Evolutionary conservation across 1,140 invertebrate genomes (phyloP), one percentile per base, ranked within the genome.

Genomic region (Tetramorium alpestre): DNA sequence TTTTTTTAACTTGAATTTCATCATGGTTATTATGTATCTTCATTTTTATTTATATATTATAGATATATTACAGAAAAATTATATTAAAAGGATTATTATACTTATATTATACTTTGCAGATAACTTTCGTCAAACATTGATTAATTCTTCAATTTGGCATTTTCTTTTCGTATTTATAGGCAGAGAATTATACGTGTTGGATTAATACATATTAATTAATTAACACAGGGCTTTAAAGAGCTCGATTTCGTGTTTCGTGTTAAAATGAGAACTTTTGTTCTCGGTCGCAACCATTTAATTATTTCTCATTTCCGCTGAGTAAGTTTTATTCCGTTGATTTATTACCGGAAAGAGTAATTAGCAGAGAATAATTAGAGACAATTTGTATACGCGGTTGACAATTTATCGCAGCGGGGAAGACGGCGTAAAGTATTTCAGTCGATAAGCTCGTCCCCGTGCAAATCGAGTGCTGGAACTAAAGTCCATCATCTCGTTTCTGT

Each of bases 301-400:
- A 82, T 13, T 72, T 56, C 51, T 72, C n/a, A 44, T 82, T 82
- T 72, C 25, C 51, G 33, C 28, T 38, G 51, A 58, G 33, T 58
- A 51, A 54, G 10, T 47, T 82, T 72, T 72, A 60, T 56, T 44
- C 51, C 16, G 51, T 72, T 25, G 25, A 58, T 82, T 72, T 69
- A 72, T 82, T 49, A 56, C 18, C 41, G 10, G 22, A 3, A 41
- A 8, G 51, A 25, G 51, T 82, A 82, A 72, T 82, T 72, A 72
- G 38, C 62, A 65, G 38, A 72, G 67, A 82, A 82, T 82, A 72
- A 82, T 72, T 72, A 82, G 44, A 41, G 25, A 25, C 78, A 54
- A 56, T 58, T 82, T 82, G 38, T 58, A 82, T 22, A 58, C 25
- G 6, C 38, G 16, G 78, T 72, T 44, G 67, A 82, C n/a, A 38